A percentile compares a stretch with the other conserved stretches of the same genome.
These are phyloP conservation scores for Delia radicum DNA, from an alignment of 1,140 invertebrate genomes.

Conservation along the genomic window DNA sequence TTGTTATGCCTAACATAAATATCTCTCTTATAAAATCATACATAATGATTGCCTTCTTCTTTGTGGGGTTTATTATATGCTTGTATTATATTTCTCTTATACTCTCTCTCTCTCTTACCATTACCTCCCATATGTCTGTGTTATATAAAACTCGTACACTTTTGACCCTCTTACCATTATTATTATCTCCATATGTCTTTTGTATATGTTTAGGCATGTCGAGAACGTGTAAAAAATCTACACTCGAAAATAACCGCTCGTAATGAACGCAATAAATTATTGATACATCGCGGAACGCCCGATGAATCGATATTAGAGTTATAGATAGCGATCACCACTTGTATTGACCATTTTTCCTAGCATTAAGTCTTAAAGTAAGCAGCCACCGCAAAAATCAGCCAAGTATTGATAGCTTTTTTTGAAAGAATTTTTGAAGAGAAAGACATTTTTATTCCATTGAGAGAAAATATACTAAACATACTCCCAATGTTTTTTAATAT, in stretches of 20 bases:
- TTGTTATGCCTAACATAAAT: not conserved
- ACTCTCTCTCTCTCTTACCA: not conserved
- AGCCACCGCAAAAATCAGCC: not conserved
- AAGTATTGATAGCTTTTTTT: not conserved
- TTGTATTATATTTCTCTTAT: not conserved
- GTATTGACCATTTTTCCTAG: not conserved
- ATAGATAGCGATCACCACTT: conserved; percentile 34
- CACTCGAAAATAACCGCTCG: conserved; percentile 86
- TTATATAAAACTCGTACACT: not conserved
- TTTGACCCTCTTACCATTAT: not conserved
- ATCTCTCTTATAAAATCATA: not conserved
- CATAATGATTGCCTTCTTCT: conserved; percentile 30
- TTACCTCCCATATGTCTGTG: not conserved
- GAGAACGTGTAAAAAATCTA: conserved; percentile 79
- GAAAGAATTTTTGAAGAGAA: too few species aligned
- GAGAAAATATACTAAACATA: too few species aligned
- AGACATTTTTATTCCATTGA: too few species aligned
- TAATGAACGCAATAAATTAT: conserved; percentile 81
- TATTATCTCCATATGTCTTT: not conserved
- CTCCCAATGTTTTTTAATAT: too few species aligned
- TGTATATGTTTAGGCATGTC: conserved; percentile 67
- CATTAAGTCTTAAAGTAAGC: not conserved
- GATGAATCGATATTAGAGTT: conserved; percentile 61
- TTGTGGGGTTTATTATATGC: conserved; percentile 8
- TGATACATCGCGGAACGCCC: conserved; percentile 80